These are phyloP conservation scores for Salvator merianae DNA, from an alignment of 2,113 vertebrate genomes.

Conservation along the genomic window DNA sequence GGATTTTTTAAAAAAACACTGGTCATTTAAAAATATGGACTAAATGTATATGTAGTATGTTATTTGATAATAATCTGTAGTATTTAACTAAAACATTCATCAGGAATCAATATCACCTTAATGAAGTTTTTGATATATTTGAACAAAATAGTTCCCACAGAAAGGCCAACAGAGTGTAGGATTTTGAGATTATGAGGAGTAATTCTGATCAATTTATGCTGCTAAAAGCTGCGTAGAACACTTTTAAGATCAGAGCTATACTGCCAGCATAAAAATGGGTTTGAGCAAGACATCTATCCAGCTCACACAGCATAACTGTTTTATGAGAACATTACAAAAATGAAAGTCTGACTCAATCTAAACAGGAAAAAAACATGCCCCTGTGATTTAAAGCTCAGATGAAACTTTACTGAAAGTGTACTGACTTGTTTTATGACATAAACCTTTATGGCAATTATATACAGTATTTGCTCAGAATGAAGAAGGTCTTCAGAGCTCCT, in stretches of 20 bases:
- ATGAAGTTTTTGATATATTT: constrained; percentile 10
- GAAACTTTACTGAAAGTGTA: constrained; percentile 20
- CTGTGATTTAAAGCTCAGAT: constrained; percentile 16
- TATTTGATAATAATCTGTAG: constrained; percentile 27
- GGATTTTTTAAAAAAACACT: constrained; percentile 11
- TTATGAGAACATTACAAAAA: constrained; percentile 25
- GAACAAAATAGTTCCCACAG: neutral
- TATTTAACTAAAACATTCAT: neutral
- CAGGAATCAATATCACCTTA: neutral
- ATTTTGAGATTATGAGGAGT: constrained; percentile 3
- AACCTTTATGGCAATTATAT: neutral
- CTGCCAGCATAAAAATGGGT: neutral
- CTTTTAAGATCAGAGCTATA: constrained; percentile 17
- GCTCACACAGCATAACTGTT: neutral
- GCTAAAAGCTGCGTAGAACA: neutral
- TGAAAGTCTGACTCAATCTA: neutral
- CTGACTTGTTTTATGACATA: constrained; percentile 7
- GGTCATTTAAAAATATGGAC: constrained; percentile 6
- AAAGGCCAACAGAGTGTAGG: constrained; percentile 18
- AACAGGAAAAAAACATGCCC: fast-evolving
- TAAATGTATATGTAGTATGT: constrained; percentile 17
- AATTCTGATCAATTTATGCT: constrained; percentile 1
- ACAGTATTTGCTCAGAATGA: neutral
- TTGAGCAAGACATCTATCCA: neutral
- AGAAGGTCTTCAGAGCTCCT: neutral